Percentiles rank a stretch among this genome's conserved stretches.
phyloP scores from a whole-genome alignment of 2,888 invertebrate species.

The Tolmerus cingulatus region DNA sequence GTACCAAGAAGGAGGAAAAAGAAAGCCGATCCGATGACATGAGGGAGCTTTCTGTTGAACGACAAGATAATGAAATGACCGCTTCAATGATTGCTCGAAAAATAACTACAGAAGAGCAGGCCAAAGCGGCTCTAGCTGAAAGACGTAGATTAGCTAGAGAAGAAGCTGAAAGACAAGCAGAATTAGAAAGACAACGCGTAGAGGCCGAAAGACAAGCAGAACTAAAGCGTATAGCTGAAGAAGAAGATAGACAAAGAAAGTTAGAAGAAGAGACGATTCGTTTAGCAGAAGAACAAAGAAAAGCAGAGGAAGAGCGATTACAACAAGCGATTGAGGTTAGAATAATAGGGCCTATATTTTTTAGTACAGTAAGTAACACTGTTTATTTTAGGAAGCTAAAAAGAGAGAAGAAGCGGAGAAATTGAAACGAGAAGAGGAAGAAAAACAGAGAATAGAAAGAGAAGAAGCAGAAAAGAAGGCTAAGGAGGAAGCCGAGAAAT shows the following conservation, averaged over 20 bases:
- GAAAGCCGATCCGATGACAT: conserved; percentile 54
- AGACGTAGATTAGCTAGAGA: conserved; percentile 85
- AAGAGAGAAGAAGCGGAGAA: conserved; percentile 81
- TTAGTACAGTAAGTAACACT: not conserved
- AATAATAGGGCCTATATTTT: not conserved
- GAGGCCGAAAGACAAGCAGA: conserved; percentile 79
- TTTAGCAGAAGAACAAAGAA: conserved; percentile 80
- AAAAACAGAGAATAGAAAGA: conserved; percentile 71
- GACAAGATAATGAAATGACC: conserved; percentile 59
- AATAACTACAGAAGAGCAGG: conserved; percentile 90
- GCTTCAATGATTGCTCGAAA: conserved; percentile 75
- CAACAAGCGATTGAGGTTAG: conserved; percentile 80
- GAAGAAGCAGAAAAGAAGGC: conserved; percentile 82
- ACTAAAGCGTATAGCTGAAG: conserved; percentile 74
- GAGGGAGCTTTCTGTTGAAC: conserved; percentile 56
- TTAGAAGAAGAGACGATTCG: conserved; percentile 83
- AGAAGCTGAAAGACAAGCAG: conserved; percentile 90
- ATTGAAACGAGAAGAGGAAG: conserved; percentile 73
- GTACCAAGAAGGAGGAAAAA: conserved; percentile 58
- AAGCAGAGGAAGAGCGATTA: conserved; percentile 85
- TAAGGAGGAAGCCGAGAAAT: conserved; percentile 85
- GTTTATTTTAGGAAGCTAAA: conserved; percentile 70
- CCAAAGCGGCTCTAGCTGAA: conserved; percentile 93
- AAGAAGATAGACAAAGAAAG: conserved; percentile 84
- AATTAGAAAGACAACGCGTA: conserved; percentile 77